Conservation (phyloP, 2,113 vertebrate genomes). For the Triplophysa tibetana region DNA sequence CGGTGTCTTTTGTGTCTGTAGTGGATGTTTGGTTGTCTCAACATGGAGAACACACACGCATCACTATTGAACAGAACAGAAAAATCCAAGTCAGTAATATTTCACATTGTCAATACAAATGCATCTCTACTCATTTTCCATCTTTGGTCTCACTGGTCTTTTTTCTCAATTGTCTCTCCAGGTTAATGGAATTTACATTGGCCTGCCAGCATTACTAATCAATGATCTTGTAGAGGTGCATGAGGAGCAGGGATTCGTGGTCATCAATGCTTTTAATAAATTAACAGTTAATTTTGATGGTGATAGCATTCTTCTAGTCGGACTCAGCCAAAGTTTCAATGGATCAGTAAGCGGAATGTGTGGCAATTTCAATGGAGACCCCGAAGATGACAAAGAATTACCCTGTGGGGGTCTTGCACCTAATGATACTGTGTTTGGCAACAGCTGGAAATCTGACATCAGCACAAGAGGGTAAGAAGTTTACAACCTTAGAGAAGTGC, state of each 20-base stretch:
- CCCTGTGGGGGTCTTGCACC: conserved; percentile 60
- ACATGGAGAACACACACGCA: not conserved
- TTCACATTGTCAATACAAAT: not conserved
- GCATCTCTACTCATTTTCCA: not conserved
- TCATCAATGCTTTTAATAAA: conserved; percentile 51
- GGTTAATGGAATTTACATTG: conserved; percentile 58
- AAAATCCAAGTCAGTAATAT: conserved; percentile 59
- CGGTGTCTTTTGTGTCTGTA: conserved; percentile 65
- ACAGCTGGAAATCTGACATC: conserved; percentile 64
- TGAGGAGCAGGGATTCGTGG: conserved; percentile 52
- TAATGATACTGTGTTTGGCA: conserved; percentile 66
- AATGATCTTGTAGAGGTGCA: conserved; percentile 51
- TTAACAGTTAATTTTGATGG: conserved; percentile 66
- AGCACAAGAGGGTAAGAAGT: conserved; percentile 62
- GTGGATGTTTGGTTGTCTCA: conserved; percentile 66
- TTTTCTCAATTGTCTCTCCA: conserved; percentile 23
- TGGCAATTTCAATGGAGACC: conserved; percentile 67
- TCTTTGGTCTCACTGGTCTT: not conserved
- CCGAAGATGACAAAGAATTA: conserved; percentile 66
- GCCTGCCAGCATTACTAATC: conserved; percentile 39
- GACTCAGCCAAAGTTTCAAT: conserved; percentile 32
- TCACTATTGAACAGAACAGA: conserved; percentile 61
- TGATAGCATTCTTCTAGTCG: conserved; percentile 57
- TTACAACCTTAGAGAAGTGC: not conserved
- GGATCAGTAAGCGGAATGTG: conserved; percentile 66